phyloP scores from a whole-genome alignment of 2,888 invertebrate species.

The Actias luna region DNA sequence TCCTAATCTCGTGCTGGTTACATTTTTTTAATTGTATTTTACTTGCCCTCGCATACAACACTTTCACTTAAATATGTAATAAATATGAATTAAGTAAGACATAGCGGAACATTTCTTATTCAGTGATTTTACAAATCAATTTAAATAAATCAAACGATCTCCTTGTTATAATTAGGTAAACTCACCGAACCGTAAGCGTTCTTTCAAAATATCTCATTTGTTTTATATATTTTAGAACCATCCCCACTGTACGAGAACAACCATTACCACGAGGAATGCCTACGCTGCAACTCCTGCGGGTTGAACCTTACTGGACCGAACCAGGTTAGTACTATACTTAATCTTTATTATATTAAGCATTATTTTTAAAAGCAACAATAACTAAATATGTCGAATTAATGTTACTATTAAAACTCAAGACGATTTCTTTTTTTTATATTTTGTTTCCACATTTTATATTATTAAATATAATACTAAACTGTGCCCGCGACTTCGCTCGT shows the following conservation, averaged over 20 bases:
- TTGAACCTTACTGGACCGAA: slow-evolving; percentile 96
- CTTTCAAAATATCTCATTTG: slow-evolving; percentile 4
- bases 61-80: too few relatives aligned
- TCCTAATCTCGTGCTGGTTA: too few relatives aligned
- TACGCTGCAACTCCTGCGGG: slow-evolving; percentile 97
- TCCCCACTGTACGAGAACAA: slow-evolving; percentile 96
- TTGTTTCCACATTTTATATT: too few relatives aligned
- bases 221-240: slow-evolving; percentile 85
- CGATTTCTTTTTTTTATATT: too few relatives aligned
- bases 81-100: too few relatives aligned
- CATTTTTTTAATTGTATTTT: too few relatives aligned
- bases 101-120: too few relatives aligned
- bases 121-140: not conserved
- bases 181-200: not conserved
- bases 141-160: not conserved
- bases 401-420: too few relatives aligned
- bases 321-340: slow-evolving; percentile 73
- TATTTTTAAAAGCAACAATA: not conserved
- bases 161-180: not conserved
- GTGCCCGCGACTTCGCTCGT: too few relatives aligned
- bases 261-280: slow-evolving; percentile 98
- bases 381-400: too few relatives aligned
- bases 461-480: too few relatives aligned
- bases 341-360: not conserved
- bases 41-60: too few relatives aligned